Evolutionary conservation across 2,113 vertebrate species (phyloP), one percentile per base, ranked within the genome.

Genomic region (Leucosticte australis): DNA sequence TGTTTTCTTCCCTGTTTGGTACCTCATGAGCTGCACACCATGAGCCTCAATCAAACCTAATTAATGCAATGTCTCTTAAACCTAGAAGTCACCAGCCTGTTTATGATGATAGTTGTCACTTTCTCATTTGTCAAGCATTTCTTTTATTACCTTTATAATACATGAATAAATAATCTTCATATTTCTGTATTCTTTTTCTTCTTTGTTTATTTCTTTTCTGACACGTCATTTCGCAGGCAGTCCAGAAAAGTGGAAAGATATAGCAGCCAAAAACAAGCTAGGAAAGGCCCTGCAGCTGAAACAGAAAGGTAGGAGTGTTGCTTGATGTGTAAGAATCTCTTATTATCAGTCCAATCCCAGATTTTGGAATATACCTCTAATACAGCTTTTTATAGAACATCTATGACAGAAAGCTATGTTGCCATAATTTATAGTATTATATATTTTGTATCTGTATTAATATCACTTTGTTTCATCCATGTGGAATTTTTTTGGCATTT

Each of bases 161-260:
- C 79, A 56, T 79, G 44, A 88, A 62, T 78, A 74, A 96, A 93
- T 93, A 97, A 97, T 96, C 91, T 95, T 97, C 97, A 83, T 96
- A 57, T 96, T 91, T 97, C 94, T 97, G 69, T 97, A 75, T 97
- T 95, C 63, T 94, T 93, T 95, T 96, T 96, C 90, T 88, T 97
- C 74, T 96, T 95, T 94, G 92, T 96, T 97, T 97, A 93, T 94
- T 95, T 95, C 22, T 96, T 97, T 97, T 98, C 94, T 97, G 97
- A 97, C 98, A 95, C 98, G 96, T 98, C 97, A 97, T 97, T 84
- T 97, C 94, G 89, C 98, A 99, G 99, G 98, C 98, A 99, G 96
- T 98, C 98, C 97, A 98, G 98, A 98, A 99, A 98, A 97, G 97
- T 98, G 97, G 98, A 99, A 97, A 99, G 98, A 98, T 98, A 98